Evolutionary conservation across 2,797 vertebrate genomes (phyloP).

Genomic region (Cyprinodon diabolis): DNA sequence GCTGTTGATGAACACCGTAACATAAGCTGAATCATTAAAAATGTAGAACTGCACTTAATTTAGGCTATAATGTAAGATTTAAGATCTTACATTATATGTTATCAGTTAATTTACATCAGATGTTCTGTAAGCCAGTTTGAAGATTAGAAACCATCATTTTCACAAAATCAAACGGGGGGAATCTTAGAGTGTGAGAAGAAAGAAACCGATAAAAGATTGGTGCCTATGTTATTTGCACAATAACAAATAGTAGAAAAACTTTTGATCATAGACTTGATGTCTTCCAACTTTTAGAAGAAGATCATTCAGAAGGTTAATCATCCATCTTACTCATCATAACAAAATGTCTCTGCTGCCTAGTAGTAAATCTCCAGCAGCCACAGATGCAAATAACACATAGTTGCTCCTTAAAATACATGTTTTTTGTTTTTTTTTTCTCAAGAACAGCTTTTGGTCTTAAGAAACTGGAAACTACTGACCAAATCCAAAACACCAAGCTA

Average conservation of each 20-base stretch:
- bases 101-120: constrained; percentile 38
- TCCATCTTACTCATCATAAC: constrained; percentile 36
- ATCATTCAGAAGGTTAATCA: constrained; percentile 13
- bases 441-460: constrained; percentile 9
- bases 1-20: background rate
- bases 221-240: constrained; percentile 3
- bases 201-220: constrained; percentile 40
- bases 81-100: constrained; percentile 22
- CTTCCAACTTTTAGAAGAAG: constrained; percentile 7
- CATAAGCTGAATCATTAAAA: background rate
- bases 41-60: background rate
- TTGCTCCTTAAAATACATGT: constrained; percentile 11
- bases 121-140: constrained; percentile 39
- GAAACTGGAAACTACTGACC: constrained; percentile 6
- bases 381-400: constrained; percentile 6
- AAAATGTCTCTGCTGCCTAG: constrained; percentile 13
- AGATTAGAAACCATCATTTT: constrained; percentile 12
- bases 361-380: constrained; percentile 16
- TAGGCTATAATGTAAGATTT: too few relatives aligned
- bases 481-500: background rate
- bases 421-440: constrained; percentile 49
- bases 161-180: constrained; percentile 9
- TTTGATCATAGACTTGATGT: constrained; percentile 16
- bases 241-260: constrained; percentile 31
- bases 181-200: constrained; percentile 15